phyloP scores from a whole-genome alignment of 2,888 invertebrate species.

The Euphydryas editha region DNA sequence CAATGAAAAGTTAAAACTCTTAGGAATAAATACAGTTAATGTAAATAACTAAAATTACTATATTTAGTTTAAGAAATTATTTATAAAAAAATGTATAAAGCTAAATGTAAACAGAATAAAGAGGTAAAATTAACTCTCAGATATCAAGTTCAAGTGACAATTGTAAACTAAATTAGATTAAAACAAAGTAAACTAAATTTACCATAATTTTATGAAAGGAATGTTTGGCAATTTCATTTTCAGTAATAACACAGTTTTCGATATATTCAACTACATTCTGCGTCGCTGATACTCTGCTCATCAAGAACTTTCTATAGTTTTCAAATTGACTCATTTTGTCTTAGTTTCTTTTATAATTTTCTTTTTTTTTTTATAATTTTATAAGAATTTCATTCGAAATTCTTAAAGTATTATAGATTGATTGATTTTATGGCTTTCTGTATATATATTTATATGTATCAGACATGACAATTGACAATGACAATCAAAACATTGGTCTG shows the following conservation, averaged over 20 bases:
- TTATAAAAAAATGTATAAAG: no score
- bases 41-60: no score
- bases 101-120: no score
- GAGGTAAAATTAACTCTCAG: not conserved
- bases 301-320: constrained; percentile 92
- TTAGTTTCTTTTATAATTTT: not conserved
- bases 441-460: no score
- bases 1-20: no score
- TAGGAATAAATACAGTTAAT: no score
- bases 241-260: constrained; percentile 60
- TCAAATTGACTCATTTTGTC: constrained; percentile 45
- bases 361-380: no score
- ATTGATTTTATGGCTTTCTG: no score
- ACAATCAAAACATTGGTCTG: no score
- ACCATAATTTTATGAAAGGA: constrained; percentile 76
- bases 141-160: not conserved
- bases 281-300: constrained; percentile 80
- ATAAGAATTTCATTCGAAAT: not conserved
- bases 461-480: no score
- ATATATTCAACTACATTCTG: constrained; percentile 56
- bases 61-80: no score
- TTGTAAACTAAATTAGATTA: not conserved
- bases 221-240: constrained; percentile 60
- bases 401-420: no score
- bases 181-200: constrained; percentile 1